phyloP scores from a whole-genome alignment of 2,888 invertebrate genomes.

The Harpalus rubripes region DNA sequence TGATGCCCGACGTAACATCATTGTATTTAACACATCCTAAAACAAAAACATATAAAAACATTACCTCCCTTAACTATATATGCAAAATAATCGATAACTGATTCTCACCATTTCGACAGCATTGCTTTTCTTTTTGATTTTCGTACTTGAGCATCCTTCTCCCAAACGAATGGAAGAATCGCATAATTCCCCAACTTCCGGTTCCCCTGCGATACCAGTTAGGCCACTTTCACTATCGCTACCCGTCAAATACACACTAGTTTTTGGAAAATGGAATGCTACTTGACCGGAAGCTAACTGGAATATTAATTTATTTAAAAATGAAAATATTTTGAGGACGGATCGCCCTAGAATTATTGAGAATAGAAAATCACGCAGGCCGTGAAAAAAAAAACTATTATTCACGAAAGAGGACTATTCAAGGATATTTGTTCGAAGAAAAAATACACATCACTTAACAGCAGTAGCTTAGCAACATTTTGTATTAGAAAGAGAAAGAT shows the following conservation, averaged over 20 bases:
- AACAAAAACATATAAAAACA: slow-evolving; percentile 67
- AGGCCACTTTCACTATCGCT: slow-evolving; percentile 80
- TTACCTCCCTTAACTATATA: too few species aligned
- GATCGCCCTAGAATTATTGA: too few species aligned
- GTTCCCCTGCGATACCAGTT: slow-evolving; percentile 79
- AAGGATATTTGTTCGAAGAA: too few species aligned
- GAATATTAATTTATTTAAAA: neutral
- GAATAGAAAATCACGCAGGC: too few species aligned
- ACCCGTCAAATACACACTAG: slow-evolving; percentile 84
- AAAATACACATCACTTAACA: too few species aligned
- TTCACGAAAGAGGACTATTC: too few species aligned
- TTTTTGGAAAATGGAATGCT: slow-evolving; percentile 84
- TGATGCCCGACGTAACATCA: slow-evolving; percentile 82
- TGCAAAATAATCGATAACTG: too few species aligned
- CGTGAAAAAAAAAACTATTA: too few species aligned
- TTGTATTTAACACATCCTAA: slow-evolving; percentile 82
- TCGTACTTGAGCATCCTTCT: slow-evolving; percentile 71
- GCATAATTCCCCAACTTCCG: slow-evolving; percentile 79
- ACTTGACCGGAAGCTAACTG: slow-evolving; percentile 86
- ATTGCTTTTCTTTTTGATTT: slow-evolving; percentile 72
- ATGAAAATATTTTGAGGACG: too few species aligned
- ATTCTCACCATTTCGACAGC: slow-evolving; percentile 69
- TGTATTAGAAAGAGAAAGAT: too few species aligned
- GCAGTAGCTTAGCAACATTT: too few species aligned
- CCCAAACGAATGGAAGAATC: slow-evolving; percentile 70